A percentile compares a stretch with the other conserved stretches of the same genome.
Conservation (phyloP, 2,113 vertebrate genomes). For the Saccopteryx bilineata region DNA sequence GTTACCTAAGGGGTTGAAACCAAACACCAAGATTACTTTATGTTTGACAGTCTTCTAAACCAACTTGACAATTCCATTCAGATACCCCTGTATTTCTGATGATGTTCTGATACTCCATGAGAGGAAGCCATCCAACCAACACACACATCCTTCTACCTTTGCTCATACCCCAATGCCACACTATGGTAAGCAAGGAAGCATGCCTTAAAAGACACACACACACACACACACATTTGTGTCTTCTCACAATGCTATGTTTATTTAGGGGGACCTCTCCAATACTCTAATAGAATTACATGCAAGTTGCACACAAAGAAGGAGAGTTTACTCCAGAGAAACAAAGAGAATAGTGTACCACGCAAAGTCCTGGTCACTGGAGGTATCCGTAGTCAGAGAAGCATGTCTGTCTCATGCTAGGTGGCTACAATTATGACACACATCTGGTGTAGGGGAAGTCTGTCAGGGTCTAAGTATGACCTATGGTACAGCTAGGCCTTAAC, state of each 20-base stretch:
- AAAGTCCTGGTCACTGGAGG: background rate
- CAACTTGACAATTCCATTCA: background rate
- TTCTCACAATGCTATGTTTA: background rate
- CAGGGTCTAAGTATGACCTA: background rate
- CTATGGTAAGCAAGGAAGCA: background rate
- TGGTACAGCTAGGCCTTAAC: background rate
- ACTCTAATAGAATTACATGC: background rate
- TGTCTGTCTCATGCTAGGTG: background rate
- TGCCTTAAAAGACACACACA: background rate
- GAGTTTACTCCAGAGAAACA: background rate
- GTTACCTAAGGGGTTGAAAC: background rate
- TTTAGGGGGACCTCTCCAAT: background rate
- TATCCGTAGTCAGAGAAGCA: background rate
- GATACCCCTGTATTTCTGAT: accelerated
- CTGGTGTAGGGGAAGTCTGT: background rate
- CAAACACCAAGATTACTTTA: background rate
- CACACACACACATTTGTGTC: background rate
- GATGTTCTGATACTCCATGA: background rate
- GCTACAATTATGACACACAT: background rate
- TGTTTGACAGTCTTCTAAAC: background rate
- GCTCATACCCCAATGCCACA: background rate
- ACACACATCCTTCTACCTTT: background rate
- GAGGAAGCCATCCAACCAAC: background rate
- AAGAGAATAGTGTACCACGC: background rate
- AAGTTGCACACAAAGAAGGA: background rate